phyloP scores from a whole-genome alignment of 2,113 vertebrate genomes.

The Spheniscus mendiculus region DNA sequence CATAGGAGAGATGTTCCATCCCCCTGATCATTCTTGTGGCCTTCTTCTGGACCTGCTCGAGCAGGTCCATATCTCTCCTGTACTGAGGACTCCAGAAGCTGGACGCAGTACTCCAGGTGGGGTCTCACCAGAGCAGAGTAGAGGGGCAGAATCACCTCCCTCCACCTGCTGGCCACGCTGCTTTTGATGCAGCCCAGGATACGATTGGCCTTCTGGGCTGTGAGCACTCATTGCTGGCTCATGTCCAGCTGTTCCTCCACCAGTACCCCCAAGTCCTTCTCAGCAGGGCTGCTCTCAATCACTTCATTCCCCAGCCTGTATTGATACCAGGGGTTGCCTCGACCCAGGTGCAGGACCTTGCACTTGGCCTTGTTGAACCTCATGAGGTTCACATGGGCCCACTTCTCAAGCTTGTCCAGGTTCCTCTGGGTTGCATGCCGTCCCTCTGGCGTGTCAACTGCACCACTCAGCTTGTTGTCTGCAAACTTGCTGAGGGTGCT shows the following conservation, averaged over 20 bases:
- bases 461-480: not conserved
- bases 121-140: not conserved
- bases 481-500: no score
- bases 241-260: not conserved
- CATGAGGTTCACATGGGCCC: not conserved
- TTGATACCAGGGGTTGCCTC: not conserved
- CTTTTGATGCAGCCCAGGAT: not conserved
- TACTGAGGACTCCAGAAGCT: not conserved
- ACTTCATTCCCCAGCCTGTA: not conserved
- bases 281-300: accelerated
- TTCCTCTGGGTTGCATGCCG: not conserved
- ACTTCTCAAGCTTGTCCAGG: not conserved
- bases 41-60: not conserved
- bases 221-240: accelerated
- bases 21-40: no score
- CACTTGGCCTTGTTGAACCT: not conserved
- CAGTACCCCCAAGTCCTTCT: not conserved
- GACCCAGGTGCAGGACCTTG: not conserved
- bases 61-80: not conserved
- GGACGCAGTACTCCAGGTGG: not conserved
- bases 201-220: not conserved
- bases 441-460: not conserved
- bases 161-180: not conserved
- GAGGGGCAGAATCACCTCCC: not conserved
- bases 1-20: not conserved